Conservation (phyloP, 92 coral and sea anemone genomes). For the Montipora capitata region DNA sequence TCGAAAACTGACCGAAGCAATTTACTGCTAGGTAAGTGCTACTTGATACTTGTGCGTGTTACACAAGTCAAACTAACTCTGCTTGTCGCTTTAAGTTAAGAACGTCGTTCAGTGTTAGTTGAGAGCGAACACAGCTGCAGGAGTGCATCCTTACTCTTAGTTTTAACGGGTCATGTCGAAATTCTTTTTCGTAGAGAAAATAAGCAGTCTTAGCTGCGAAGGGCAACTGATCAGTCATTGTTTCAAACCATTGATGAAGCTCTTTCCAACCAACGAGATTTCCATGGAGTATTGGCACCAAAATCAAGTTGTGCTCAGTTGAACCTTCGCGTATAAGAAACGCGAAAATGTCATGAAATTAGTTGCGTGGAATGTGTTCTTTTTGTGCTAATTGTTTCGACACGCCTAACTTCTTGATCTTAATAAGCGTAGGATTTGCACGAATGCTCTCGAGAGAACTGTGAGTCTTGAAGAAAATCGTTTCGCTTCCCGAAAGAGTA, state of each 20-base stretch:
- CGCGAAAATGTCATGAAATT: neutral
- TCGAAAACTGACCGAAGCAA: neutral
- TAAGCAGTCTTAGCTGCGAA: neutral
- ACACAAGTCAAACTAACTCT: neutral
- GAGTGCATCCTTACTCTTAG: neutral
- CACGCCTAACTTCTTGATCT: conserved; percentile 20
- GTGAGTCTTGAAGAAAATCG: neutral
- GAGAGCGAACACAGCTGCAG: neutral
- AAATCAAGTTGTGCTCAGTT: neutral
- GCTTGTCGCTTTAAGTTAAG: neutral
- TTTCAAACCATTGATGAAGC: neutral
- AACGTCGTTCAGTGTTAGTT: neutral
- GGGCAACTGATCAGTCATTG: neutral
- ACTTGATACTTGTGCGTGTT: neutral
- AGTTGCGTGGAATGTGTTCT: neutral
- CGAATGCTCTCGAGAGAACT: conserved; percentile 6
- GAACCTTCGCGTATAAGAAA: neutral
- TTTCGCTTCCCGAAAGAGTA: neutral
- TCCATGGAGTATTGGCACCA: neutral
- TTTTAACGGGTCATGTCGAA: neutral
- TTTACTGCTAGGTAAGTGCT: conserved; percentile 26
- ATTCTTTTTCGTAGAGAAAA: neutral
- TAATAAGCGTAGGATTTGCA: conserved; percentile 1
- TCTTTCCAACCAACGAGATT: neutral
- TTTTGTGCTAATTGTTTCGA: conserved; percentile 4